A percentile compares a stretch with the other conserved stretches of the same genome.
phyloP scores from a whole-genome alignment of 1,140 invertebrate genomes.

The Ostrea edulis region DNA sequence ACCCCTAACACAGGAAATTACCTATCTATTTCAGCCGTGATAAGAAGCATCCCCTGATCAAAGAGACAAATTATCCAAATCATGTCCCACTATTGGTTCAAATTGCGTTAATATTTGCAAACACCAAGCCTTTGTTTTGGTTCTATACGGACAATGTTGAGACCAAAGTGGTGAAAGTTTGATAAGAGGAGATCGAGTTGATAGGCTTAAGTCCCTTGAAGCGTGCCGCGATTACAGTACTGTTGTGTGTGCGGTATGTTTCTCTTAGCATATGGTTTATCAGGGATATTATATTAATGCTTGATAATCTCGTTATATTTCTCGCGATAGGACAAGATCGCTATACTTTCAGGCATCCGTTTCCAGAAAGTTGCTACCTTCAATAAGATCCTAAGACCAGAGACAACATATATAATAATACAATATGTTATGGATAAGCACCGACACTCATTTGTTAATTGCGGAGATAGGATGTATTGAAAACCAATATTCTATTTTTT shows the following conservation, averaged over 20 bases:
- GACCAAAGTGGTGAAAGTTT: constrained; percentile 43
- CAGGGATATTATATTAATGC: constrained; percentile 25
- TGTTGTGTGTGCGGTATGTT: constrained; percentile 9
- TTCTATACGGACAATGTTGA: constrained; percentile 53
- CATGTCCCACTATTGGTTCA: constrained; percentile 48
- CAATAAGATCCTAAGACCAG: neutral
- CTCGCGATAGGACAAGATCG: neutral
- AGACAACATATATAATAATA: too few species aligned
- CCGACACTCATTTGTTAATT: too few species aligned
- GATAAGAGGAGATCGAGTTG: constrained; percentile 54
- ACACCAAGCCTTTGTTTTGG: constrained; percentile 56
- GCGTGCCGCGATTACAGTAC: constrained; percentile 50
- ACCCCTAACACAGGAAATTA: constrained; percentile 41
- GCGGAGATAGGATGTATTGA: too few species aligned
- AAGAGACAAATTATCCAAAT: constrained; percentile 52
- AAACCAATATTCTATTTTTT: too few species aligned
- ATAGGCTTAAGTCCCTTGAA: constrained; percentile 50
- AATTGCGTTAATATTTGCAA: constrained; percentile 51
- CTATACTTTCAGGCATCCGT: neutral
- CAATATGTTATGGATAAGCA: too few species aligned
- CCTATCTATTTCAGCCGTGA: constrained; percentile 60
- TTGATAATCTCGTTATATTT: constrained; percentile 27
- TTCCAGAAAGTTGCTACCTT: neutral
- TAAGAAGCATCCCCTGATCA: constrained; percentile 57
- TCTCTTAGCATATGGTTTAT: constrained; percentile 39